Evolutionary conservation across 2,888 invertebrate species (phyloP), one percentile per base, ranked within the genome.

Genomic region (Oligia latruncula): DNA sequence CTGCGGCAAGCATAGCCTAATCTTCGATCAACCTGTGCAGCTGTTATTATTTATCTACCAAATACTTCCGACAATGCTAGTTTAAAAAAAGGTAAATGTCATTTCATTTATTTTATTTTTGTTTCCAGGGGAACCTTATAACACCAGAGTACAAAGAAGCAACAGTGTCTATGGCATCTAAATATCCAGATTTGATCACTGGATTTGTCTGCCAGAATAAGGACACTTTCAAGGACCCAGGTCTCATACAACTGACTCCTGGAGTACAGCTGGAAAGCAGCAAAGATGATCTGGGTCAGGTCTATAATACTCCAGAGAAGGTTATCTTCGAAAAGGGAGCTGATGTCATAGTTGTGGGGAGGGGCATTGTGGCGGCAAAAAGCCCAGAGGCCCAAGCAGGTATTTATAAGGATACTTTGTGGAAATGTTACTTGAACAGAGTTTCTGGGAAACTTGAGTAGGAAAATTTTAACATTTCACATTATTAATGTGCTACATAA

Each of bases 261-360:
- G 99, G 99, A 64, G 99, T 99, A 0, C 98, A 98, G 91, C 95
- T 99, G 17, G 97, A 97, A 11, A 97, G 97, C 82, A 97, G 97
- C 23, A 97, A 97, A 20, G 99, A 99, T 95, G 95, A 96, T 60
- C 96, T 99, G 76, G 99, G 99, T 0, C 96, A 99, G 93, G 98
- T 98, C 82, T 99, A 99, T 93, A 98, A 98, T 83, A 98, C 98
- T 23, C 99, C 99, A 1, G 98, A 98, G 87, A 97, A 97, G 88
- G 99, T 99, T 8, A 97, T 99, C 9, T 93, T 98, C 70, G 97
- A 98, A 72, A 97, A 98, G 86, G 99, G 99, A 43, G 99, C 98
- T 65, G 99, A 99, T 95, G 97, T 99, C 68, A 98, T 99, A 52
- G 99, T 99, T 17, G 99, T 99, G 1, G 99, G 99, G 0, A 97